phyloP scores from a whole-genome alignment of 2,888 invertebrate species.

The Netelia virgata region DNA sequence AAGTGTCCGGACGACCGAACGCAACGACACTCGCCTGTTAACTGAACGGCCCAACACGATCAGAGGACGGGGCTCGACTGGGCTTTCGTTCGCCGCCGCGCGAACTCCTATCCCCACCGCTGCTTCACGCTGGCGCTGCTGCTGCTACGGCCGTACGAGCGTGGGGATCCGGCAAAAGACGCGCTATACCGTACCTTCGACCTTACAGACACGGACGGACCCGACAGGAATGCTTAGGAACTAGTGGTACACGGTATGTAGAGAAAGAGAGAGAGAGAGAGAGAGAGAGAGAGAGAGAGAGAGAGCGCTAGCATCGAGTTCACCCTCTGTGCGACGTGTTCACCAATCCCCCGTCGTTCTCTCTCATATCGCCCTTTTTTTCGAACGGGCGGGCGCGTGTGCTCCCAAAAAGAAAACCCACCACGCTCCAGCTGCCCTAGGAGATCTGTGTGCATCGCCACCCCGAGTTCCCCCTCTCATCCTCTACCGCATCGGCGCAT shows the following conservation, averaged over 20 bases:
- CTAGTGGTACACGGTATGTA: background rate
- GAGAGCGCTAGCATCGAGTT: constrained; percentile 47
- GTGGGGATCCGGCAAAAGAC: constrained; percentile 55
- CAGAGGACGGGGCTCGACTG: constrained; percentile 83
- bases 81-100: constrained; percentile 72
- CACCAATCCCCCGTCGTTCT: constrained; percentile 47
- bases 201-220: constrained; percentile 48
- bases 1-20: constrained; percentile 75
- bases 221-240: constrained; percentile 4
- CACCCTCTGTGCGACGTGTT: constrained; percentile 53
- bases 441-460: constrained; percentile 71
- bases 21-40: constrained; percentile 81
- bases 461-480: constrained; percentile 71
- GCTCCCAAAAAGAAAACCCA: constrained; percentile 71
- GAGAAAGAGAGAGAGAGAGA: constrained; percentile 38
- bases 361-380: constrained; percentile 59
- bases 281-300: constrained; percentile 24
- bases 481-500: constrained; percentile 54
- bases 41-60: constrained; percentile 82
- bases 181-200: constrained; percentile 20
- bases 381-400: constrained; percentile 49
- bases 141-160: constrained; percentile 71
- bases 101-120: constrained; percentile 61
- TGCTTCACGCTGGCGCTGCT: constrained; percentile 54
- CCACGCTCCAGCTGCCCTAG: constrained; percentile 72